Percentiles rank a stretch among this genome's conserved stretches.
Evolutionary conservation across 2,113 vertebrate species (phyloP).

Genomic region (Cardinalis cardinalis): DNA sequence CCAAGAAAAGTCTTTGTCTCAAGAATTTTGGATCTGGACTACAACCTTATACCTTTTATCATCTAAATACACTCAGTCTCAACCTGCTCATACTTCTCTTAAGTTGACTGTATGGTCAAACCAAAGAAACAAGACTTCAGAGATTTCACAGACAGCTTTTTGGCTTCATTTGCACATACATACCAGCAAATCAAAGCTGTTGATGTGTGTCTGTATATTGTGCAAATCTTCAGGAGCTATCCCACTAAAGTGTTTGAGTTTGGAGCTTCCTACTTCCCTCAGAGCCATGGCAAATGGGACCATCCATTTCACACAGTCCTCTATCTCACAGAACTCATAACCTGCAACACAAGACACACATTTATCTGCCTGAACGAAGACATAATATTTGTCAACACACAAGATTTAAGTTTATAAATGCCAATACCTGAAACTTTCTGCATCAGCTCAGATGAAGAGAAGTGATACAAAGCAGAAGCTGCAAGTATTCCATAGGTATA

Average conservation of each 20-base stretch:
- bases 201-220: conserved; percentile 90
- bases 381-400: neutral
- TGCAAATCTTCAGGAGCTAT: conserved; percentile 84
- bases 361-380: neutral
- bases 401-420: neutral
- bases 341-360: conserved; percentile 63
- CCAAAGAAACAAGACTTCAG: neutral
- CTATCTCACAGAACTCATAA: conserved; percentile 84
- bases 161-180: neutral
- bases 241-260: conserved; percentile 84
- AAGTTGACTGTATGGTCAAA: neutral
- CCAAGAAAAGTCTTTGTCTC: neutral
- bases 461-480: conserved; percentile 93
- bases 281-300: conserved; percentile 90
- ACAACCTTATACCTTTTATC: neutral
- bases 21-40: neutral
- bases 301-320: conserved; percentile 92
- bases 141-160: neutral
- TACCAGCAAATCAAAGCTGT: conserved; percentile 90
- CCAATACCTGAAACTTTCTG: conserved; percentile 89
- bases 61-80: neutral
- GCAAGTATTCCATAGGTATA: conserved; percentile 88
- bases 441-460: conserved; percentile 89
- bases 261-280: conserved; percentile 78
- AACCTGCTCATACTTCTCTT: neutral